These are phyloP conservation scores for Pollenia amentaria DNA, from an alignment of 2,888 invertebrate species.

Conservation along the genomic window DNA sequence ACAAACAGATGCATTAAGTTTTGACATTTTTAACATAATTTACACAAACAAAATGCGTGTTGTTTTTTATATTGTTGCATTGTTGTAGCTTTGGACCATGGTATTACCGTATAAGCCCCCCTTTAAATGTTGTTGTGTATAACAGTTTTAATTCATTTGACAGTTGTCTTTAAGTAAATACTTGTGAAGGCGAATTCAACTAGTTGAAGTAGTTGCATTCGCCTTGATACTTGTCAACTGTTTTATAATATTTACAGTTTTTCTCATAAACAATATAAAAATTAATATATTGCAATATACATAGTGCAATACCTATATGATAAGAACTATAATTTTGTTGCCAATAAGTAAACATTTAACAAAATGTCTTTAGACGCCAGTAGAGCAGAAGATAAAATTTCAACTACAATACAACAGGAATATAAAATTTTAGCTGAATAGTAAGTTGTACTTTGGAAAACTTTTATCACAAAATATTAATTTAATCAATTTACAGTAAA, in stretches of 20 bases:
- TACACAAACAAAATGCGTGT: no score
- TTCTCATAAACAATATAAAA: background rate
- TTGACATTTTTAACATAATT: no score
- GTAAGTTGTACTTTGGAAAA: conserved; percentile 87
- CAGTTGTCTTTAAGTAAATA: no score
- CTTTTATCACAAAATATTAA: background rate
- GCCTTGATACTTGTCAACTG: no score
- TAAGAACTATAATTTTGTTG: background rate
- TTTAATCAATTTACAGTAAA: conserved; percentile 86
- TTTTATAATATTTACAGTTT: background rate
- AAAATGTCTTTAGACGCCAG: conserved; percentile 82
- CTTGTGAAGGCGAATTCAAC: no score
- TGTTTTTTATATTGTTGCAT: no score
- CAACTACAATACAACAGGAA: conserved; percentile 93
- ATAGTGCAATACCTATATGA: background rate
- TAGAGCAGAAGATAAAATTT: conserved; percentile 86
- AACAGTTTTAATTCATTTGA: no score
- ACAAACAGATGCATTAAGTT: no score
- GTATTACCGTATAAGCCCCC: no score
- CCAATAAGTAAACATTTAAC: background rate
- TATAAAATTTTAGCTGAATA: conserved; percentile 96
- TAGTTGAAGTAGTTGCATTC: no score
- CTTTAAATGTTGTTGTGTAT: no score
- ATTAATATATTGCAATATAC: conserved; percentile 9
- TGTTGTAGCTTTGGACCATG: no score